phyloP scores from a whole-genome alignment of 1,140 invertebrate species.

The Drosophila sulfurigaster region DNA sequence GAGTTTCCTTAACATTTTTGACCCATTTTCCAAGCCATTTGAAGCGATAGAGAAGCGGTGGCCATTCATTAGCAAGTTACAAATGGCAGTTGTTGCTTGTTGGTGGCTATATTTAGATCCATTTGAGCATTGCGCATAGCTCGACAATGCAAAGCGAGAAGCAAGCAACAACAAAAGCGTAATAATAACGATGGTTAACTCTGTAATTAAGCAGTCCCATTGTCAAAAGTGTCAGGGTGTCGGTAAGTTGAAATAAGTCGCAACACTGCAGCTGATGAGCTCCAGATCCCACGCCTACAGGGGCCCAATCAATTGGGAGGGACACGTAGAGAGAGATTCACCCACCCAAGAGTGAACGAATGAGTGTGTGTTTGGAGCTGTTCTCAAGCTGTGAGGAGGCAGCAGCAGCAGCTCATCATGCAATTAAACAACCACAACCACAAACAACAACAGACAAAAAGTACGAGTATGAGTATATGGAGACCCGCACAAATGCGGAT shows the following conservation, averaged over 20 bases:
- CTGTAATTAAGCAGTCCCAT: slow-evolving; percentile 73
- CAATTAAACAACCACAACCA: slow-evolving; percentile 62
- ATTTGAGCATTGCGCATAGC: slow-evolving; percentile 32
- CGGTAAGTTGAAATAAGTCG: slow-evolving; percentile 67
- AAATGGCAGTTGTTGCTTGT: neutral
- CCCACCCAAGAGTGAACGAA: slow-evolving; percentile 12
- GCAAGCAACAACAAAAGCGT: slow-evolving; percentile 4
- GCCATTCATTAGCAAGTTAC: slow-evolving; percentile 1
- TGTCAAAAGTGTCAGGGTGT: slow-evolving; percentile 71
- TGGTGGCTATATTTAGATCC: slow-evolving; percentile 51
- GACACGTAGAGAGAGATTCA: slow-evolving; percentile 9
- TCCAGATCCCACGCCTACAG: slow-evolving; percentile 56
- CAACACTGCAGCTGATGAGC: slow-evolving; percentile 20
- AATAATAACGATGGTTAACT: slow-evolving; percentile 43
- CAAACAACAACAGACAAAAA: slow-evolving; percentile 21
- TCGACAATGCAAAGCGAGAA: slow-evolving; percentile 17
- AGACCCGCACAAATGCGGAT: slow-evolving; percentile 66
- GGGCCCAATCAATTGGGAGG: slow-evolving; percentile 42
- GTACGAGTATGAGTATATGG: neutral
- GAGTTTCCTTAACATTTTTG: neutral
- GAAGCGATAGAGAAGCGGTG: neutral
- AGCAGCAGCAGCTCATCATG: slow-evolving; percentile 53
- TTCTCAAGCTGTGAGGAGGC: slow-evolving; percentile 55
- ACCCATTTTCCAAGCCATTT: slow-evolving; percentile 1
- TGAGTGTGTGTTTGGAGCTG: slow-evolving; percentile 1